Evolutionary conservation across 2,888 invertebrate genomes (phyloP).

Genomic region (Latrodectus elegans): DNA sequence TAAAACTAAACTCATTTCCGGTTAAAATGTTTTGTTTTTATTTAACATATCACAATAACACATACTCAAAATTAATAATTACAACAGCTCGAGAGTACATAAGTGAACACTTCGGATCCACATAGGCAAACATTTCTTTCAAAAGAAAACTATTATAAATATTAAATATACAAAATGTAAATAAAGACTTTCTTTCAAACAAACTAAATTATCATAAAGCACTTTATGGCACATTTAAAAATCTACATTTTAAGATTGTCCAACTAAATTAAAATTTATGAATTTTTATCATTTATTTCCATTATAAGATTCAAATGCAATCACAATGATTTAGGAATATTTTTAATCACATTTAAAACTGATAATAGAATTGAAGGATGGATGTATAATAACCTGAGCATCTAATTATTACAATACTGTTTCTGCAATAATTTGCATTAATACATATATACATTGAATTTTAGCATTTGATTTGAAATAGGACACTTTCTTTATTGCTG

Average conservation of each 20-base stretch:
- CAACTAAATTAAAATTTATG: neutral
- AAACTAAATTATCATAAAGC: slow-evolving; percentile 30
- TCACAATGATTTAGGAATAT: neutral
- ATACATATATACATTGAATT: neutral
- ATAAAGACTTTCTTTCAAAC: slow-evolving; percentile 10
- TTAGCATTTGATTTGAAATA: neutral
- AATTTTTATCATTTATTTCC: no score
- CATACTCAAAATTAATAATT: slow-evolving; percentile 43
- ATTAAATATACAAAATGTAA: slow-evolving; percentile 37
- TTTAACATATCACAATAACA: slow-evolving; percentile 61
- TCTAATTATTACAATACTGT: neutral
- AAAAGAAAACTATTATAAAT: slow-evolving; percentile 40
- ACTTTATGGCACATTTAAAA: slow-evolving; percentile 52
- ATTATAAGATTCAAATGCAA: no score
- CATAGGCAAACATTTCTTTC: neutral
- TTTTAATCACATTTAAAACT: slow-evolving; percentile 8
- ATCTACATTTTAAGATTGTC: neutral
- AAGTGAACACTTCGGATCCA: slow-evolving; percentile 13
- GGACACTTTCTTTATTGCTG: neutral
- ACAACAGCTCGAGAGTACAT: slow-evolving; percentile 44
- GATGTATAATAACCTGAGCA: neutral
- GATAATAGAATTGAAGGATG: neutral
- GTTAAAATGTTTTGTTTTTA: slow-evolving; percentile 30
- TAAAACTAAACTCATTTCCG: neutral
- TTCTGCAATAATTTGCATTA: neutral